phyloP scores from a whole-genome alignment of 2,888 invertebrate genomes.

The Pollenia amentaria region DNA sequence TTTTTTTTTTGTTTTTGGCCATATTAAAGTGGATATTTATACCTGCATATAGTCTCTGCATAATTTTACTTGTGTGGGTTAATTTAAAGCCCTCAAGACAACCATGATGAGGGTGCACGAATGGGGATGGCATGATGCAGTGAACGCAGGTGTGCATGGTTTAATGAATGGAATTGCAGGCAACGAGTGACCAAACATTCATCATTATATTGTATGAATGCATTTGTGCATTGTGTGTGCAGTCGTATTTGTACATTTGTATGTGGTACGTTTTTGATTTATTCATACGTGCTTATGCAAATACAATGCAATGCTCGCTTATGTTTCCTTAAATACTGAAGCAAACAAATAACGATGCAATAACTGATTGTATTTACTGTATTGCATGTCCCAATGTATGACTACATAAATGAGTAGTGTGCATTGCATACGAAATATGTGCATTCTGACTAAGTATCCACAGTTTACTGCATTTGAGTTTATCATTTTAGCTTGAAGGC shows the following conservation, averaged over 20 bases:
- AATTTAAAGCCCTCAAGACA: slow-evolving; percentile 41
- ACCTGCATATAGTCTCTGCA: neutral
- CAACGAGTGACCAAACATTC: slow-evolving; percentile 44
- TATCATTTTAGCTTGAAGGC: slow-evolving; percentile 46
- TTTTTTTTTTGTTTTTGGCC: neutral
- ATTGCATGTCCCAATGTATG: slow-evolving; percentile 18
- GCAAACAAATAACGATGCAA: slow-evolving; percentile 57
- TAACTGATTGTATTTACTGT: slow-evolving; percentile 56
- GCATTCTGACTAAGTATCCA: slow-evolving; percentile 27
- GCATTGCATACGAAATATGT: slow-evolving; percentile 15
- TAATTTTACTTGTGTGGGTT: slow-evolving; percentile 25
- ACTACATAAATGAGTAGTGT: slow-evolving; percentile 20
- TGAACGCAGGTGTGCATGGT: slow-evolving; percentile 42
- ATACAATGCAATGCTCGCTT: slow-evolving; percentile 49
- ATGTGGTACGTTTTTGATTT: slow-evolving; percentile 57
- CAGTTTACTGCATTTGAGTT: slow-evolving; percentile 48
- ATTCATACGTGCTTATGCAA: slow-evolving; percentile 56
- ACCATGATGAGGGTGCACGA: slow-evolving; percentile 23
- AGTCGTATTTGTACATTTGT: slow-evolving; percentile 5
- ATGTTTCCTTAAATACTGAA: slow-evolving; percentile 49
- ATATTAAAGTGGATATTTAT: neutral
- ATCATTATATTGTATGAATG: slow-evolving; percentile 19
- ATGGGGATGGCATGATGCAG: neutral
- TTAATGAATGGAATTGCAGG: slow-evolving; percentile 37
- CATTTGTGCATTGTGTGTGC: neutral